Evolutionary conservation across 2,113 vertebrate genomes (phyloP).

Genomic region (Chaetorhynchus papuensis): DNA sequence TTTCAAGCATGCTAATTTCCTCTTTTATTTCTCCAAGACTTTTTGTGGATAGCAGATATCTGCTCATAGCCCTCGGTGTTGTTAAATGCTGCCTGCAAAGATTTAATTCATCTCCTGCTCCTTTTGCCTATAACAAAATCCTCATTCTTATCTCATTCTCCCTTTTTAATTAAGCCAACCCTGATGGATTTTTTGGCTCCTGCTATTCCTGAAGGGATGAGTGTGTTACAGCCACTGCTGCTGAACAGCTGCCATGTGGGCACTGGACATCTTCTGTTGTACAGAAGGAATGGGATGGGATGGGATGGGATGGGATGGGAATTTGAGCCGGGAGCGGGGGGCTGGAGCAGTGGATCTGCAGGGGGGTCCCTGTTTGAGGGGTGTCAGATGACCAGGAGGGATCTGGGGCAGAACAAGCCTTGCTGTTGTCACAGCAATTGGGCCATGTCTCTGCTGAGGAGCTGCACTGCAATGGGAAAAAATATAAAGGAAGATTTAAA

Average conservation of each 20-base stretch:
- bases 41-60: background rate
- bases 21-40: background rate
- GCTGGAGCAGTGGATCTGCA: background rate
- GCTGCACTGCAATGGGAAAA: background rate
- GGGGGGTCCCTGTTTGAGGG: background rate
- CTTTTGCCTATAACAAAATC: background rate
- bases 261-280: background rate
- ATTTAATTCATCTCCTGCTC: background rate
- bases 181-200: background rate
- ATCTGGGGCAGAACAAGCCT: background rate
- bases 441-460: background rate
- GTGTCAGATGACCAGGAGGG: background rate
- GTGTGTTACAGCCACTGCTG: background rate
- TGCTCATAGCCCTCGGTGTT: background rate
- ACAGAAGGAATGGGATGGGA: background rate
- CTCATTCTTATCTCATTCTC: background rate
- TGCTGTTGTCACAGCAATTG: background rate
- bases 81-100: background rate
- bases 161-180: background rate
- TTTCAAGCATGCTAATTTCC: background rate
- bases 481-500: background rate
- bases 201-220: background rate
- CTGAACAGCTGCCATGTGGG: background rate
- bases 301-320: background rate
- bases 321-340: background rate